A percentile compares a stretch with the other conserved stretches of the same genome.
Evolutionary conservation across 2,888 invertebrate species (phyloP).

Genomic region (Coremacera marginata): DNA sequence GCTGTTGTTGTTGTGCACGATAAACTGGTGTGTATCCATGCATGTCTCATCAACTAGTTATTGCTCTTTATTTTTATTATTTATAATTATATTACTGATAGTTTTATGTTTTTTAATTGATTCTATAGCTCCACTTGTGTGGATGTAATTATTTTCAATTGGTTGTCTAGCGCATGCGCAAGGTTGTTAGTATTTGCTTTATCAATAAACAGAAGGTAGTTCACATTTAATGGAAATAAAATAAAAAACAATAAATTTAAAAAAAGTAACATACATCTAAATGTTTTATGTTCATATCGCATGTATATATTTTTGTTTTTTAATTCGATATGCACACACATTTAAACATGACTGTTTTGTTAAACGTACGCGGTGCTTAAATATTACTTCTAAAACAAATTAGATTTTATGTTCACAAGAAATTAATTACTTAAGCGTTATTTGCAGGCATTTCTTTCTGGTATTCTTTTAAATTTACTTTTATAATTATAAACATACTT

Average conservation of each 20-base stretch:
- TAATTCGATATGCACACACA: conserved; percentile 32
- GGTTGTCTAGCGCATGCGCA: too few species aligned
- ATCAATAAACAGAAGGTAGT: not conserved
- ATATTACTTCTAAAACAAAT: conserved; percentile 12
- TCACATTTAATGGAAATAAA: not conserved
- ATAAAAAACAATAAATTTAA: not conserved
- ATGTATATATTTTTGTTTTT: not conserved
- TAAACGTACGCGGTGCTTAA: conserved; percentile 27
- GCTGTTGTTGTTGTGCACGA: not conserved
- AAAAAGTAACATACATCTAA: not conserved
- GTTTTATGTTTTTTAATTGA: too few species aligned
- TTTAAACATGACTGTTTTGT: conserved; percentile 18
- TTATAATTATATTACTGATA: too few species aligned
- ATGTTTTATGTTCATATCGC: not conserved
- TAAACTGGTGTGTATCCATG: not conserved
- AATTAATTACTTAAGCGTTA: conserved; percentile 22
- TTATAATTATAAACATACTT: conserved; percentile 1
- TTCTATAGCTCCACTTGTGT: too few species aligned
- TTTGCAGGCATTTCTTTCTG: not conserved
- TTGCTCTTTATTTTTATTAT: too few species aligned
- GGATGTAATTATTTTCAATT: too few species aligned
- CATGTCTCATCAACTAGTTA: too few species aligned
- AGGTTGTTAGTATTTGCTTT: too few species aligned
- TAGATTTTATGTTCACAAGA: conserved; percentile 24
- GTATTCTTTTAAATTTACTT: not conserved